Evolutionary conservation across 2,888 invertebrate genomes (phyloP).

Genomic region (Pachycephus smyrnensis): DNA sequence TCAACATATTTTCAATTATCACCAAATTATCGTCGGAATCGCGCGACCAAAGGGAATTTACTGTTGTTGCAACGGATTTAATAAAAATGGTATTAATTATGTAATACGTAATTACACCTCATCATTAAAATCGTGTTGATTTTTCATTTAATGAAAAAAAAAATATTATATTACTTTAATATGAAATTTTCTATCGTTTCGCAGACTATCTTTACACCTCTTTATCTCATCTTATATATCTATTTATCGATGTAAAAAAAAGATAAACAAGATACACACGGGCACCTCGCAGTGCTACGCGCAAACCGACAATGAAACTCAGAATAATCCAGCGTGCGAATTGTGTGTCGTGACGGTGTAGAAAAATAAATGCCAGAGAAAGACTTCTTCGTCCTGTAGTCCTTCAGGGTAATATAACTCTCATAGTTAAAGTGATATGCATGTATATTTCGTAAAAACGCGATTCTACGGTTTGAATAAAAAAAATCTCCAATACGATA

Average conservation of each 20-base stretch:
- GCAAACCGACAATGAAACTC: not conserved
- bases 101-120: not conserved
- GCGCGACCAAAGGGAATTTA: not conserved
- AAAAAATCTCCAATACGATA: slow-evolving; percentile 1
- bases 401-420: not conserved
- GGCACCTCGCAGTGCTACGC: not conserved
- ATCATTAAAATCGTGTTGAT: not conserved
- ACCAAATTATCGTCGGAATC: not conserved
- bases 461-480: not conserved
- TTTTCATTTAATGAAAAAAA: not conserved
- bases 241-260: not conserved
- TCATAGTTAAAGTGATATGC: not conserved
- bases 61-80: not conserved
- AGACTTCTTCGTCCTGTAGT: not conserved
- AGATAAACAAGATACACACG: not conserved
- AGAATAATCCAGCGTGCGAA: not conserved
- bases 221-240: not conserved
- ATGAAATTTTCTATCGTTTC: not conserved
- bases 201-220: not conserved
- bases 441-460: slow-evolving; percentile 7
- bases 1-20: not conserved
- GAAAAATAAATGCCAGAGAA: not conserved
- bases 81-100: not conserved
- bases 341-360: not conserved
- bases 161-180: not conserved